Conservation (phyloP, 1,140 invertebrate species). For the Metaphire vulgaris region DNA sequence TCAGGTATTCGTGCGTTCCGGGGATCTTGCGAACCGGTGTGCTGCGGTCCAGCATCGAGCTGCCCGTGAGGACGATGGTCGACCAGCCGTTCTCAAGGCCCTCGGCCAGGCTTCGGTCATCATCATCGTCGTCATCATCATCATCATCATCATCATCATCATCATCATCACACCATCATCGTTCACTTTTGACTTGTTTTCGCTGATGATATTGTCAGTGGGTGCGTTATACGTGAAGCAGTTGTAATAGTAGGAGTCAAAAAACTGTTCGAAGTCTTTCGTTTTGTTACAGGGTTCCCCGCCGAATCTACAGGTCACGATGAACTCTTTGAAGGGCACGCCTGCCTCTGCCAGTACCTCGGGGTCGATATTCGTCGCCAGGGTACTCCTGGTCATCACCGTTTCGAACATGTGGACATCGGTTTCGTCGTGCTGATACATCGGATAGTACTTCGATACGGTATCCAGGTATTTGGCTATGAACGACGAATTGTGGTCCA, state of each 20-base stretch:
- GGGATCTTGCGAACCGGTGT: conserved; percentile 19
- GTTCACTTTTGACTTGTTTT: too few relatives aligned
- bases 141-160: too few relatives aligned
- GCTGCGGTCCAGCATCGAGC: conserved; percentile 20
- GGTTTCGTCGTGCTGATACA: conserved; percentile 14
- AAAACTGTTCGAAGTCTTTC: conserved; percentile 18
- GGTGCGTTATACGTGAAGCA: conserved; percentile 22
- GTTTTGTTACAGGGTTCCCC: conserved; percentile 13
- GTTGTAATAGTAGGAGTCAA: conserved; percentile 29
- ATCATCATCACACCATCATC: too few relatives aligned
- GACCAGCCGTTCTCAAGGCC: conserved; percentile 27
- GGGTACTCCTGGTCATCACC: conserved; percentile 15
- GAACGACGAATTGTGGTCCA: background rate
- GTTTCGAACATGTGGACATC: conserved; percentile 13
- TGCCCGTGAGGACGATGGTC: conserved; percentile 15
- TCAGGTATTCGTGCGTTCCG: conserved; percentile 20
- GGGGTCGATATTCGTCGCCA: conserved; percentile 20
- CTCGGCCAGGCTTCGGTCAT: conserved; percentile 9
- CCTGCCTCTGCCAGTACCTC: background rate
- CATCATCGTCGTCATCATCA: background rate
- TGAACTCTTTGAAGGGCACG: conserved; percentile 27
- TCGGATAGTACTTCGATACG: conserved; percentile 24
- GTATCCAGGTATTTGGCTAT: conserved; percentile 15
- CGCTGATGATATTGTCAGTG: too few relatives aligned
- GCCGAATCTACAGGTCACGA: conserved; percentile 22